Evolutionary conservation across 2,888 invertebrate species (phyloP).

Genomic region (Allacma fusca): DNA sequence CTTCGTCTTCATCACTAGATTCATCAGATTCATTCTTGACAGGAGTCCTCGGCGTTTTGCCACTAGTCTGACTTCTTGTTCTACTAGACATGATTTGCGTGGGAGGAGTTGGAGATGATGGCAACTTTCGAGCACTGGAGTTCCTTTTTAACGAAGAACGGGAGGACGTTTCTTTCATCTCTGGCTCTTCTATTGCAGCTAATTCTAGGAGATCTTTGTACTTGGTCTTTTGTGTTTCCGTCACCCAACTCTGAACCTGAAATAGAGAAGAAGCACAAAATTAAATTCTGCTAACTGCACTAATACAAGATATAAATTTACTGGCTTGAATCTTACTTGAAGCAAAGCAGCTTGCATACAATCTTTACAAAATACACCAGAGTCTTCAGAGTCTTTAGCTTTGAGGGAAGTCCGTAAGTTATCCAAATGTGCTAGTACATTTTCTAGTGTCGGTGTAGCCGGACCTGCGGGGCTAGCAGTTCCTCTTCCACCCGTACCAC

Average conservation of each 20-base stretch:
- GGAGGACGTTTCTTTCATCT: constrained; percentile 49
- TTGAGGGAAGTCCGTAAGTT: constrained; percentile 80
- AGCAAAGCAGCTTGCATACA: constrained; percentile 91
- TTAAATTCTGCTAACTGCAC: not conserved
- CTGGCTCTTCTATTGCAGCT: constrained; percentile 82
- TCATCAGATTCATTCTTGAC: constrained; percentile 57
- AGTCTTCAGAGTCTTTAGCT: constrained; percentile 60
- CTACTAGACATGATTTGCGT: constrained; percentile 46
- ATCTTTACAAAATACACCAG: constrained; percentile 83
- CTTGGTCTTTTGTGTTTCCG: constrained; percentile 87
- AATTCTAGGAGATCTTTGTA: constrained; percentile 89
- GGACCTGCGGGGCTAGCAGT: constrained; percentile 59
- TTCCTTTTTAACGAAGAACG: constrained; percentile 63
- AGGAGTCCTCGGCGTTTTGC: constrained; percentile 57
- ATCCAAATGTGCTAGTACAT: constrained; percentile 88
- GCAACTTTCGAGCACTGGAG: constrained; percentile 40
- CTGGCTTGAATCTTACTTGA: constrained; percentile 69
- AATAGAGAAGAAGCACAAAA: not conserved
- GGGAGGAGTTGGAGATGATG: constrained; percentile 45
- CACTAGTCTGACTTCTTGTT: constrained; percentile 53
- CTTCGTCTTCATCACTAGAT: constrained; percentile 77
- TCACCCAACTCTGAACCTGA: constrained; percentile 64
- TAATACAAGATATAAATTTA: not conserved
- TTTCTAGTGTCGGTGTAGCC: constrained; percentile 57
- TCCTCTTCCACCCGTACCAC: constrained; percentile 69